Percentiles rank a stretch among this genome's conserved stretches.
Conservation (phyloP, 2,888 invertebrate species). For the Psococerastis gibbosa region DNA sequence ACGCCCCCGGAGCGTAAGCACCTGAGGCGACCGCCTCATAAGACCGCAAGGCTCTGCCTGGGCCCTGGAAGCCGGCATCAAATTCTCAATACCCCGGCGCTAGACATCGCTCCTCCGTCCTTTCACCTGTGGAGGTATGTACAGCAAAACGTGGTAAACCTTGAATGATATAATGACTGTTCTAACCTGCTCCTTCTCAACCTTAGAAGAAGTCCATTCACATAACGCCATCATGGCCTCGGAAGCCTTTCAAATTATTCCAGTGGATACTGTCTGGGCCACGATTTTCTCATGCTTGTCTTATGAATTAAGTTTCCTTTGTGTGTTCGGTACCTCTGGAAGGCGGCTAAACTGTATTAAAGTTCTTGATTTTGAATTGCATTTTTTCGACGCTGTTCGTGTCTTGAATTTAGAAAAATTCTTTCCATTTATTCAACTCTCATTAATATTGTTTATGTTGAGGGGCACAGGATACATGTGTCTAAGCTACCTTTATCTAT, state of each 20-base stretch:
- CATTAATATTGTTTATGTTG: neutral
- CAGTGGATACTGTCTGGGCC: no score
- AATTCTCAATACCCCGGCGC: no score
- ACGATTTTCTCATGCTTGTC: neutral
- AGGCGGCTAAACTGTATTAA: conserved; percentile 7
- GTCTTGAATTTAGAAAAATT: conserved; percentile 7
- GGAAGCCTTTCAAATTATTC: no score
- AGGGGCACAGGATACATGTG: neutral
- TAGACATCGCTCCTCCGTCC: no score
- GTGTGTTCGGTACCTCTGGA: neutral
- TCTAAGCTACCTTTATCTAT: no score
- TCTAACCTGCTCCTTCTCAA: neutral
- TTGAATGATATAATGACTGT: neutral
- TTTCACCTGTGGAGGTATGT: neutral
- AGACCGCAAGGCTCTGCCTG: no score
- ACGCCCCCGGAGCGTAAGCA: no score
- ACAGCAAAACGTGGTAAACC: neutral
- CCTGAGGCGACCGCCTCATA: no score
- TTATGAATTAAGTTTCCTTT: neutral
- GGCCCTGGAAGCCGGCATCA: no score
- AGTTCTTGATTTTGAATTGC: conserved; percentile 9
- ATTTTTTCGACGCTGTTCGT: conserved; percentile 8
- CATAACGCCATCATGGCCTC: no score
- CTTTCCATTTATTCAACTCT: neutral
- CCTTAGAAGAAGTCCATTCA: neutral